Percentiles rank a stretch among this genome's conserved stretches.
phyloP scores from a whole-genome alignment of 2,888 invertebrate genomes.

The Eurytoma californica region DNA sequence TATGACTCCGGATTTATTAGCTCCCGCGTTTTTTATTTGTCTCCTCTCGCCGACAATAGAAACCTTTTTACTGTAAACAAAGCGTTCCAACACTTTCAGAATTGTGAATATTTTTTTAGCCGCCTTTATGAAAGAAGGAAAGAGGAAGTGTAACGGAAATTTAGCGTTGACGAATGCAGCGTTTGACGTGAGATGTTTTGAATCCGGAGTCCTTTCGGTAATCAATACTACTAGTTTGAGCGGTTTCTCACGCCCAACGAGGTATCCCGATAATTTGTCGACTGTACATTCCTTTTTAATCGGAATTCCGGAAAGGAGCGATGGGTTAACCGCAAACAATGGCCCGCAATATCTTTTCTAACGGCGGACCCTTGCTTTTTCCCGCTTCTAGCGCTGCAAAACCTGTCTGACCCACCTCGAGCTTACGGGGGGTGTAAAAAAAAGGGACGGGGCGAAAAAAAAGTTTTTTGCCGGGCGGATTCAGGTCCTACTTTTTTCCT shows the following conservation, averaged over 20 bases:
- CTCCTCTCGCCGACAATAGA: background rate
- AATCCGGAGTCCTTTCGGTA: background rate
- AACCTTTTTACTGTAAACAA: background rate
- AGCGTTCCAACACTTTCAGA: background rate
- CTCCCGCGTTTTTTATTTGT: background rate
- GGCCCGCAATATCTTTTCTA: conserved; percentile 51
- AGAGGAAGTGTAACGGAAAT: no score
- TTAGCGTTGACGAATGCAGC: background rate
- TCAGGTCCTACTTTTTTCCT: conserved; percentile 36
- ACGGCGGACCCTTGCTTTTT: conserved; percentile 49
- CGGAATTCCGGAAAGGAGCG: conserved; percentile 62
- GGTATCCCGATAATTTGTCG: conserved; percentile 61
- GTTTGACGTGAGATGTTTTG: background rate
- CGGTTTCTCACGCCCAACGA: conserved; percentile 70
- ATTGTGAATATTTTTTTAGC: background rate
- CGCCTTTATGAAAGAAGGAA: background rate
- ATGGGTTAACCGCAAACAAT: conserved; percentile 74
- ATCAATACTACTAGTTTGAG: conserved; percentile 37
- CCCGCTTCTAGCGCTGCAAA: conserved; percentile 53
- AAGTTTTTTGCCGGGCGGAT: background rate
- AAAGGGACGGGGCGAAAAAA: conserved; percentile 6
- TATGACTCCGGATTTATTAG: conserved; percentile 64
- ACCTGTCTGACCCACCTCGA: conserved; percentile 59
- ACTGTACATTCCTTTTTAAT: conserved; percentile 59
- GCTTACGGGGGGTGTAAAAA: conserved; percentile 19